A percentile compares a stretch with the other conserved stretches of the same genome.
phyloP scores from a whole-genome alignment of 2,113 vertebrate genomes.

The Isurus oxyrinchus region DNA sequence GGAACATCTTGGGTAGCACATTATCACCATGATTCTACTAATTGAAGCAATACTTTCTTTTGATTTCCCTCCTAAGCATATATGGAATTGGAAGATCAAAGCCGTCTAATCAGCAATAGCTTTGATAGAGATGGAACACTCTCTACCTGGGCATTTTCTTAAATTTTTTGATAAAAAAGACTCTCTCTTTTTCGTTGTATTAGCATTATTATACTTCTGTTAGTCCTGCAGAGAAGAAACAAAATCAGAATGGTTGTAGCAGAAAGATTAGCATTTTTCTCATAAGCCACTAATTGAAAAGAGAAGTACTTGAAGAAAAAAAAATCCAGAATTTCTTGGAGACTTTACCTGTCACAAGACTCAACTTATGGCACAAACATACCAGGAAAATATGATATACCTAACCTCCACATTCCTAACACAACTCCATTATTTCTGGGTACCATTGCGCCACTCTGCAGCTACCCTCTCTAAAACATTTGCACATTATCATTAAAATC shows the following conservation, averaged over 20 bases:
- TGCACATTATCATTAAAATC: not conserved
- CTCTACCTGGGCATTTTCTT: not conserved
- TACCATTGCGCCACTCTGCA: not conserved
- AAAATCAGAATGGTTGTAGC: not conserved
- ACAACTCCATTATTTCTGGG: not conserved
- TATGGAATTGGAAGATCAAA: not conserved
- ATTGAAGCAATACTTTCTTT: not conserved
- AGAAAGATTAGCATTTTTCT: too few species aligned
- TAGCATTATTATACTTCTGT: not conserved
- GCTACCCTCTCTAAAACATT: not conserved
- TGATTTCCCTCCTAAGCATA: not conserved
- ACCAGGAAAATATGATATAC: not conserved
- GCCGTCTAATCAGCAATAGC: not conserved
- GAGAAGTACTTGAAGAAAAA: not conserved
- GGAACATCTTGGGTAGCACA: not conserved
- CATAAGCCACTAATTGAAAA: not conserved
- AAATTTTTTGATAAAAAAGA: not conserved
- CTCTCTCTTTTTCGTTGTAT: not conserved
- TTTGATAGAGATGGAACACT: not conserved
- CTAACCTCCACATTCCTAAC: not conserved
- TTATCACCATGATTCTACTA: not conserved
- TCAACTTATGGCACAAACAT: not conserved
- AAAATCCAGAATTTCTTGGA: not conserved
- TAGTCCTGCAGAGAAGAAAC: not conserved
- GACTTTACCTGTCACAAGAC: not conserved